Percentiles rank a stretch among this genome's conserved stretches.
These are phyloP conservation scores for Palaemon carinicauda DNA, from an alignment of 1,140 invertebrate genomes.

Conservation along the genomic window DNA sequence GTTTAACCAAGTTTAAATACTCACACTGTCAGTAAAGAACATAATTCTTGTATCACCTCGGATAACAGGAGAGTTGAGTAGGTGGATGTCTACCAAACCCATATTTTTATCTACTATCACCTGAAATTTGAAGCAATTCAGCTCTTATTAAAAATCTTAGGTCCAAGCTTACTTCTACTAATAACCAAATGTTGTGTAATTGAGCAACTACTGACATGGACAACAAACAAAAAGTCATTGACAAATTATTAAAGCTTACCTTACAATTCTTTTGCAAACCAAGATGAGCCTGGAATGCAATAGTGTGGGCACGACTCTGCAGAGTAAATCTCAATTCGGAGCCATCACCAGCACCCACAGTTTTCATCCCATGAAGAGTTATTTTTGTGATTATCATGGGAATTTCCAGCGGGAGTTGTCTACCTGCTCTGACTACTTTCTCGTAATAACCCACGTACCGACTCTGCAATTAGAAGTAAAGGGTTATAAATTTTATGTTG, in stretches of 20 bases:
- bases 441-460: constrained; percentile 71
- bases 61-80: constrained; percentile 40
- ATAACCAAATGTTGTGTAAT: background rate
- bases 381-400: constrained; percentile 64
- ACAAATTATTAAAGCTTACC: constrained; percentile 60
- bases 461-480: constrained; percentile 64
- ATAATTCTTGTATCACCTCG: constrained; percentile 56
- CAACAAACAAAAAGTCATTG: background rate
- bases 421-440: constrained; percentile 65
- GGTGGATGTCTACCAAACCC: constrained; percentile 46
- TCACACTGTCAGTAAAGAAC: constrained; percentile 58
- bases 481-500: background rate
- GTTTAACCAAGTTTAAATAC: background rate
- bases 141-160: background rate
- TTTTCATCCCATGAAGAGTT: constrained; percentile 63
- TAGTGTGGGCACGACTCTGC: constrained; percentile 62
- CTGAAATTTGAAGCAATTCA: background rate
- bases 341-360: constrained; percentile 68
- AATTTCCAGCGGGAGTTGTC: constrained; percentile 64
- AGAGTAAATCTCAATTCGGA: constrained; percentile 66
- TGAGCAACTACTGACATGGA: background rate
- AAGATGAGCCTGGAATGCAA: constrained; percentile 66
- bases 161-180: background rate
- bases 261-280: constrained; percentile 65
- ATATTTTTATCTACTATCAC: constrained; percentile 34